Conservation (phyloP, 2,888 invertebrate genomes). For the Tanytarsus gracilentus region DNA sequence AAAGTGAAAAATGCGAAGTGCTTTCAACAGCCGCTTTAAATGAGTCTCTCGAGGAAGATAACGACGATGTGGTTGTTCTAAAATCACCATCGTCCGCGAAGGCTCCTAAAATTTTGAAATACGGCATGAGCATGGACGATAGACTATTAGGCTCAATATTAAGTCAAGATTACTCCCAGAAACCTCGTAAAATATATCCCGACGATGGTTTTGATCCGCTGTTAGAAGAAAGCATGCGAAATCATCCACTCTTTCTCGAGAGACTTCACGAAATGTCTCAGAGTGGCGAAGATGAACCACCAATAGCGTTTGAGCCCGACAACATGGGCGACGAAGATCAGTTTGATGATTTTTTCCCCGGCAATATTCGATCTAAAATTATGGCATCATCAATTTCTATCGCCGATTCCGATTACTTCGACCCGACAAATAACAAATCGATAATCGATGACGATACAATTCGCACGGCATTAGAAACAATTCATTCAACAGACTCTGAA, state of each 20-base stretch:
- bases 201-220: constrained; percentile 16
- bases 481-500: constrained; percentile 40
- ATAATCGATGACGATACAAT: constrained; percentile 36
- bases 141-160: constrained; percentile 22
- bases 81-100: background rate
- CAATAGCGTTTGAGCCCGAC: background rate
- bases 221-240: background rate
- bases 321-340: constrained; percentile 19
- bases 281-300: background rate
- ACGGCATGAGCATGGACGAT: constrained; percentile 27
- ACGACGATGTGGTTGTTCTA: constrained; percentile 12
- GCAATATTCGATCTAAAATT: constrained; percentile 36
- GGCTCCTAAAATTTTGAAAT: background rate
- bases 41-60: constrained; percentile 7
- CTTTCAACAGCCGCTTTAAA: too few relatives aligned
- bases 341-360: constrained; percentile 22
- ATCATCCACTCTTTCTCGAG: constrained; percentile 11
- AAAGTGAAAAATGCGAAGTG: background rate
- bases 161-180: constrained; percentile 14
- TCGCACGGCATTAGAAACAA: constrained; percentile 37
- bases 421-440: constrained; percentile 30
- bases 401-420: constrained; percentile 39
- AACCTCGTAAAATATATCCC: background rate
- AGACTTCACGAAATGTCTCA: background rate
- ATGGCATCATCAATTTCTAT: constrained; percentile 40